phyloP scores from a whole-genome alignment of 2,113 vertebrate genomes.

The Peromyscus californicus region DNA sequence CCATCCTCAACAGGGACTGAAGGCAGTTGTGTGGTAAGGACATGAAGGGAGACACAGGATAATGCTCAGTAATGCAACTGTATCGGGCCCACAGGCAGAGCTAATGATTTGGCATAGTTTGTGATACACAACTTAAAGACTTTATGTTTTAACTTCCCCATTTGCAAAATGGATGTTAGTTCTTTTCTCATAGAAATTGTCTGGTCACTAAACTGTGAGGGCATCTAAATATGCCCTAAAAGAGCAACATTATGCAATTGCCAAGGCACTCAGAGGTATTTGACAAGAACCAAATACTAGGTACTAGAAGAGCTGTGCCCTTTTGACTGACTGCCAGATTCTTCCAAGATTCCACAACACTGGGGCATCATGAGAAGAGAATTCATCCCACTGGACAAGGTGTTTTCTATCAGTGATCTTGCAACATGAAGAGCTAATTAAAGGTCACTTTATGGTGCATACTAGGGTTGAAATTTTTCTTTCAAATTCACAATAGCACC shows the following conservation, averaged over 20 bases:
- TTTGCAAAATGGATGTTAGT: neutral
- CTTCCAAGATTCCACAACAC: no score
- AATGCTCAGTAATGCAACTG: no score
- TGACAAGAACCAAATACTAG: neutral
- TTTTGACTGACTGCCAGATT: fast-evolving
- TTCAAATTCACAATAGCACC: neutral
- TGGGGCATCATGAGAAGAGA: neutral
- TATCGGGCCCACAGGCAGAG: neutral
- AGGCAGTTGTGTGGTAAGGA: fast-evolving
- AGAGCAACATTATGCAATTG: neutral
- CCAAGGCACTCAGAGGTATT: neutral
- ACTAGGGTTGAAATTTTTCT: neutral
- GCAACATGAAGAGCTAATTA: neutral
- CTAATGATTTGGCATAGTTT: neutral
- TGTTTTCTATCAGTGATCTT: neutral
- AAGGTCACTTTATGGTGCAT: neutral
- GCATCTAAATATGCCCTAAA: neutral
- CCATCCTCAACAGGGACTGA: no score
- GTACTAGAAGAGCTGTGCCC: neutral
- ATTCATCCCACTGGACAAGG: neutral
- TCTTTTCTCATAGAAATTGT: neutral
- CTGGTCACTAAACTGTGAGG: neutral
- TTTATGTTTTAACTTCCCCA: neutral
- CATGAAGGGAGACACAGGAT: neutral
- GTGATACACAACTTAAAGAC: neutral